These are phyloP conservation scores for Drosophila tristis DNA, from an alignment of 1,140 invertebrate species.

Conservation along the genomic window DNA sequence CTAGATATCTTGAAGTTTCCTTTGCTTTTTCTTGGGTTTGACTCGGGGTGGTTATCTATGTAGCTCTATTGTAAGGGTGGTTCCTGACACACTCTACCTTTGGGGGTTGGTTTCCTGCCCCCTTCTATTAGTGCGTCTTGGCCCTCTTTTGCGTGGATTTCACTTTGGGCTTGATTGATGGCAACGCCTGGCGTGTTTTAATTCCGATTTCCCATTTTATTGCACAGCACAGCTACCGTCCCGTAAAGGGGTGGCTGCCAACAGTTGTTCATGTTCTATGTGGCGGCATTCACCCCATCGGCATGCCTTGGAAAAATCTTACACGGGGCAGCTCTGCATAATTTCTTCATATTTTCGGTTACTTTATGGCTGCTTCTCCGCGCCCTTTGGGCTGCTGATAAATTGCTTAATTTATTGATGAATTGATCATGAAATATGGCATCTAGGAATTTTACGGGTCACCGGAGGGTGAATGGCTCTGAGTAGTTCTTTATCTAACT, in stretches of 20 bases:
- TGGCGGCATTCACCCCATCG: conserved; percentile 49
- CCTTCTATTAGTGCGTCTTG: conserved; percentile 38
- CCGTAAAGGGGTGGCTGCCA: conserved; percentile 57
- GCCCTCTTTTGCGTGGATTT: conserved; percentile 49
- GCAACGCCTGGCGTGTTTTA: conserved; percentile 62
- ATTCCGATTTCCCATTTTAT: conserved; percentile 51
- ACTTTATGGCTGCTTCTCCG: conserved; percentile 8
- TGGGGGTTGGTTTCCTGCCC: conserved; percentile 31
- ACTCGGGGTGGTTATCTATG: conserved; percentile 51
- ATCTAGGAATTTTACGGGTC: conserved; percentile 2
- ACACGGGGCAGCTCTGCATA: conserved; percentile 11
- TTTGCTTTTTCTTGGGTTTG: conserved; percentile 19
- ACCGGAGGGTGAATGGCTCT: background rate
- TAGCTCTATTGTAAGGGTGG: conserved; percentile 45
- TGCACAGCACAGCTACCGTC: background rate
- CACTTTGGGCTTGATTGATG: conserved; percentile 59
- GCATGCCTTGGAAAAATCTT: conserved; percentile 23
- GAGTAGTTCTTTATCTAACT: background rate
- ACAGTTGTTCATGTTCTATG: conserved; percentile 28
- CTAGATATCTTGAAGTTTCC: conserved; percentile 58
- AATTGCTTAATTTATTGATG: conserved; percentile 60
- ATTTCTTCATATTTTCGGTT: conserved; percentile 26
- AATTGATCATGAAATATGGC: conserved; percentile 3
- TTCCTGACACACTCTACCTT: conserved; percentile 37
- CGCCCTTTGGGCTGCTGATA: conserved; percentile 33